These are phyloP conservation scores for Craniophora ligustri DNA, from an alignment of 2,888 invertebrate species.

Conservation along the genomic window DNA sequence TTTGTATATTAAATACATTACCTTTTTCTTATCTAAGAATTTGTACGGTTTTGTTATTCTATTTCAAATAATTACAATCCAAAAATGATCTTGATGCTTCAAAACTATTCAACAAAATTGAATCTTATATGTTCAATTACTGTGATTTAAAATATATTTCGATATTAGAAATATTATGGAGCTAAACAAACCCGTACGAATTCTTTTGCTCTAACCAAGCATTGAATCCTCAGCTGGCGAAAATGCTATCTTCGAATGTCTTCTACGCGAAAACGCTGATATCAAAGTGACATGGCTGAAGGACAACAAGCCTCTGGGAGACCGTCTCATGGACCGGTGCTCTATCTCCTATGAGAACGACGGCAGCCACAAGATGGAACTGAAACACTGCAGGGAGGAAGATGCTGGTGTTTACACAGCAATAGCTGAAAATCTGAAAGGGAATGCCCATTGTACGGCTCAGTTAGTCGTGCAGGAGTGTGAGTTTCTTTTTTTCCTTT, in stretches of 20 bases:
- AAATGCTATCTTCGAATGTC: conserved; percentile 94
- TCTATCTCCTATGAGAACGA: conserved; percentile 88
- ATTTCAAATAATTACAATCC: too few species aligned
- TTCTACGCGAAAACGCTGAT: conserved; percentile 89
- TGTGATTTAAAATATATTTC: too few species aligned
- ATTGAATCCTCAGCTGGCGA: conserved; percentile 92
- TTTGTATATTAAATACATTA: conserved; percentile 58
- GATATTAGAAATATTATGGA: conserved; percentile 22
- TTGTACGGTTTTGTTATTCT: too few species aligned
- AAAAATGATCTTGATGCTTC: too few species aligned
- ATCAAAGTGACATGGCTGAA: conserved; percentile 94
- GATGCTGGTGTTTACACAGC: conserved; percentile 98
- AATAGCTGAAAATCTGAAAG: conserved; percentile 93
- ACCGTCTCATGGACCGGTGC: conserved; percentile 93
- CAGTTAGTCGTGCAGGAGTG: conserved; percentile 95
- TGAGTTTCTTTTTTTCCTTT: conserved; percentile 82
- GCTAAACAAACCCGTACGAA: conserved; percentile 67
- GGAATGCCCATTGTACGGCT: conserved; percentile 95
- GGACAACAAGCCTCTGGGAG: conserved; percentile 94
- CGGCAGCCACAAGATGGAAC: conserved; percentile 91
- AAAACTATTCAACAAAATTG: too few species aligned
- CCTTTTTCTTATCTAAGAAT: conserved; percentile 61
- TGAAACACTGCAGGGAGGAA: conserved; percentile 92
- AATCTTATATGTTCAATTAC: too few species aligned
- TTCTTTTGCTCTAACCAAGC: conserved; percentile 65